Percentiles rank a stretch among this genome's conserved stretches.
These are phyloP conservation scores for Euzophera pinguis DNA, from an alignment of 2,888 invertebrate genomes.

Conservation along the genomic window DNA sequence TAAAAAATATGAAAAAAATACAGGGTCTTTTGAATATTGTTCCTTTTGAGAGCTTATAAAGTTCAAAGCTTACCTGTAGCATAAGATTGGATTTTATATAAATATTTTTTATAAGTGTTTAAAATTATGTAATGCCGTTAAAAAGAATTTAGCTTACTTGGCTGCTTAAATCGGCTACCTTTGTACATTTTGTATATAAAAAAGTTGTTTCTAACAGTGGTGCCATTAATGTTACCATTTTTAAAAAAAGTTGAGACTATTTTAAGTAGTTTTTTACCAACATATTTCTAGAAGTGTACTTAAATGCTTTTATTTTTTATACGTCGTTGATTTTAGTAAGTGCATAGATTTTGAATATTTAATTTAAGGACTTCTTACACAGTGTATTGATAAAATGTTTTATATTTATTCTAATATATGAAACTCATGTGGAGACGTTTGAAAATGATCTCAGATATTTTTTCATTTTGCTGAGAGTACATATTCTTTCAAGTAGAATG, in stretches of 20 bases:
- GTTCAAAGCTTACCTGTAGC: conserved; percentile 8
- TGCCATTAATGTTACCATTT: conserved; percentile 74
- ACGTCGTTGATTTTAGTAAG: conserved; percentile 18
- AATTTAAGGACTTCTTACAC: background rate
- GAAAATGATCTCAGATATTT: background rate
- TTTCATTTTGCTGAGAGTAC: background rate
- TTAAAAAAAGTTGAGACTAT: conserved; percentile 24
- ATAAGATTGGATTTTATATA: conserved; percentile 21
- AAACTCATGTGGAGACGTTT: background rate
- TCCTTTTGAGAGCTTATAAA: conserved; percentile 14
- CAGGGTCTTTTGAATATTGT: conserved; percentile 14
- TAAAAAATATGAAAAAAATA: conserved; percentile 15
- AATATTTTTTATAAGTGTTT: conserved; percentile 19
- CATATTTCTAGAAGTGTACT: conserved; percentile 36
- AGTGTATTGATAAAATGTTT: background rate
- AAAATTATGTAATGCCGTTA: background rate
- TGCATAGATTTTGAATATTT: conserved; percentile 19
- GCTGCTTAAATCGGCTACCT: conserved; percentile 12
- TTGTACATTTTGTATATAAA: conserved; percentile 26
- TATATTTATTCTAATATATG: background rate
- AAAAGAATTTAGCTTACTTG: background rate
- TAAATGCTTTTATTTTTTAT: conserved; percentile 19
- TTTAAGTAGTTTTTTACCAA: conserved; percentile 37
- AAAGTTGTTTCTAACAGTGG: conserved; percentile 38
- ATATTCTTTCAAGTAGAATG: conserved; percentile 19